phyloP scores from a whole-genome alignment of 2,888 invertebrate species.

The Deilephila elpenor region DNA sequence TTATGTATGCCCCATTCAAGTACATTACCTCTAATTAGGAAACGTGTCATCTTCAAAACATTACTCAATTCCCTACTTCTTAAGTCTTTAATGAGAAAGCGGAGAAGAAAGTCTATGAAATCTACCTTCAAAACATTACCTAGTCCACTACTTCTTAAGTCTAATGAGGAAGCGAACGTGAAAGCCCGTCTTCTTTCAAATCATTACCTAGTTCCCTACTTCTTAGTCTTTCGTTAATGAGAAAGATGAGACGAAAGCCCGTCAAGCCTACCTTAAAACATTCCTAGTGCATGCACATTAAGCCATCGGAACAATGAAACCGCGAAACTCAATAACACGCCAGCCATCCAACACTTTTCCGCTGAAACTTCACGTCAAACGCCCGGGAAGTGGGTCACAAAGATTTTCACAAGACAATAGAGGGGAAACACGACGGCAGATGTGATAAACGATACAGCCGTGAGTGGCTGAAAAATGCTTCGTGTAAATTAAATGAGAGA shows the following conservation, averaged over 20 bases:
- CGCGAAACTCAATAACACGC: conserved; percentile 13
- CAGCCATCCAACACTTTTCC: conserved; percentile 7
- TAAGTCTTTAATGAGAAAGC: too few species aligned
- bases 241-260: background rate
- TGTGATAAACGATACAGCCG: conserved; percentile 72
- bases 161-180: too few species aligned
- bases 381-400: conserved; percentile 57
- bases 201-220: too few species aligned
- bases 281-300: background rate
- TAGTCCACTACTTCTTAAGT: too few species aligned
- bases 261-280: background rate
- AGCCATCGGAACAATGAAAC: background rate
- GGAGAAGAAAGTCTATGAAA: too few species aligned
- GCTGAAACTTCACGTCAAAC: background rate
- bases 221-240: background rate
- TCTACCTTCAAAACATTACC: too few species aligned
- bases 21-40: too few species aligned
- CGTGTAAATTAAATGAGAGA: conserved; percentile 69
- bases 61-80: too few species aligned
- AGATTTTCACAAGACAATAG: conserved; percentile 68
- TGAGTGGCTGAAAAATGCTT: conserved; percentile 69
- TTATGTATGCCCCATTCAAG: too few species aligned
- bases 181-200: too few species aligned
- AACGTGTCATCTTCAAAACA: too few species aligned
- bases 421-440: conserved; percentile 53